Conservation (phyloP, 2,888 invertebrate genomes). For the Nephrotoma guestfalica region DNA sequence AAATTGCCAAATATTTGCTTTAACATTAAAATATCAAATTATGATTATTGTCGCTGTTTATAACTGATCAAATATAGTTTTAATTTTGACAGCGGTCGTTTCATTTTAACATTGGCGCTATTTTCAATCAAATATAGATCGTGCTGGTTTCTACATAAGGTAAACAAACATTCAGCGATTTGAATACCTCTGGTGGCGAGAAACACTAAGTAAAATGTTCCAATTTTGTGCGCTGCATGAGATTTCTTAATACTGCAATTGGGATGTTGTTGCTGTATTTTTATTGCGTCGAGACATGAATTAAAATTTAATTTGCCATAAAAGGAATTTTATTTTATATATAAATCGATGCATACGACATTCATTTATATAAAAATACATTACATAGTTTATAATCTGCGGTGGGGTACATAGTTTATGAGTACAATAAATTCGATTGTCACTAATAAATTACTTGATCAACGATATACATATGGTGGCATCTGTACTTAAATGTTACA, state of each 20-base stretch:
- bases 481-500: neutral
- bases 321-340: neutral
- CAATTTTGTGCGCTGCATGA: neutral
- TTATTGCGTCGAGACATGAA: neutral
- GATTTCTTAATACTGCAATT: neutral
- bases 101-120: too few relatives aligned
- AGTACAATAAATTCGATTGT: neutral
- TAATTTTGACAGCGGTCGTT: neutral
- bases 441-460: neutral
- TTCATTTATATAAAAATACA: neutral
- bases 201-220: neutral
- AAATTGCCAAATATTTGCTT: neutral
- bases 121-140: too few relatives aligned
- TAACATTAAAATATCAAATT: neutral
- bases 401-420: neutral
- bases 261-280: neutral
- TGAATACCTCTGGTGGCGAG: neutral
- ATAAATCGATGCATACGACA: neutral
- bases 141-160: too few relatives aligned
- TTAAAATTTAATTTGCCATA: neutral
- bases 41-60: neutral
- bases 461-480: neutral
- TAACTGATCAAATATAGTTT: neutral
- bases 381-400: neutral
- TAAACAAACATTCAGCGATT: neutral